Percentiles rank a stretch among this genome's conserved stretches.
These are phyloP conservation scores for Trimorus sp. DNA, from an alignment of 2,888 invertebrate genomes.

Conservation along the genomic window DNA sequence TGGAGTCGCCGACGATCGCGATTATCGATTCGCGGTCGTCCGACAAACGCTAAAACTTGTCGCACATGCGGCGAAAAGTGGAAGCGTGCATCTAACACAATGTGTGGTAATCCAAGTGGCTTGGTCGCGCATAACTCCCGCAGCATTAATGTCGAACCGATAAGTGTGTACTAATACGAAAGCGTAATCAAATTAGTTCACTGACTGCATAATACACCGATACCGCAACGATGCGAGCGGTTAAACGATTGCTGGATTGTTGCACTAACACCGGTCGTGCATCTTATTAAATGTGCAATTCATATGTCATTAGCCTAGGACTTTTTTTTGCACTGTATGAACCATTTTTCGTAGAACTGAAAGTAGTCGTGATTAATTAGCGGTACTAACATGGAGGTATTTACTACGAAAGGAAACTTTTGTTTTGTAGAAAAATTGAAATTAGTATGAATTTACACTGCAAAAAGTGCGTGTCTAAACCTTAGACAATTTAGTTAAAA, in stretches of 20 bases:
- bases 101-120: slow-evolving; percentile 43
- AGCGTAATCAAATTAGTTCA: slow-evolving; percentile 33
- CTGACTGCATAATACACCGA: slow-evolving; percentile 31
- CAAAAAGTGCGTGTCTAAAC: too few relatives aligned
- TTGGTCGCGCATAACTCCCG: slow-evolving; percentile 42
- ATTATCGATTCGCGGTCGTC: too few relatives aligned
- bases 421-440: too few relatives aligned
- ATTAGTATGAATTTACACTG: too few relatives aligned
- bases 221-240: slow-evolving; percentile 2
- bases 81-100: slow-evolving; percentile 43
- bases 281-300: slow-evolving; percentile 3
- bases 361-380: too few relatives aligned
- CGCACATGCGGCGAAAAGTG: slow-evolving; percentile 20
- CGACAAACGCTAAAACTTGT: slow-evolving; percentile 28
- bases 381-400: too few relatives aligned
- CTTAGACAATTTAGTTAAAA: too few relatives aligned
- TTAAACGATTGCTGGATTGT: not conserved
- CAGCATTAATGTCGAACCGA: slow-evolving; percentile 36
- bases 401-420: too few relatives aligned
- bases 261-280: slow-evolving; percentile 25
- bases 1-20: not conserved
- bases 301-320: not conserved
- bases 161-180: slow-evolving; percentile 47
- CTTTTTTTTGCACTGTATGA: too few relatives aligned
- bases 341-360: too few relatives aligned